A percentile compares a stretch with the other conserved stretches of the same genome.
phyloP scores from a whole-genome alignment of 2,113 vertebrate species.

The Perca flavescens region DNA sequence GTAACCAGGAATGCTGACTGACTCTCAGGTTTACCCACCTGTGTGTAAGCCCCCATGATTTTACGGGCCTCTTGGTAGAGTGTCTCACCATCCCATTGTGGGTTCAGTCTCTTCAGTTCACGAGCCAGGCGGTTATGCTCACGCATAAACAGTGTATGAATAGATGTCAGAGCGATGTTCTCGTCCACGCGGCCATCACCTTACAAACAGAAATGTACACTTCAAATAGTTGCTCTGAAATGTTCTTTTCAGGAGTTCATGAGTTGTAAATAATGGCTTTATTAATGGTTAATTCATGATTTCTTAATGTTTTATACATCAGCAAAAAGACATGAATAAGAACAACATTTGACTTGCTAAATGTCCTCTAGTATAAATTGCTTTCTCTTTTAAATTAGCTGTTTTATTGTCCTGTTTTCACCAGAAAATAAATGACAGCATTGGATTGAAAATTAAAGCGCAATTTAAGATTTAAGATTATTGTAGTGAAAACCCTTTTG shows the following conservation, averaged over 20 bases:
- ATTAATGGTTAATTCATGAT: not conserved
- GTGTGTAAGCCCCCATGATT: constrained; percentile 84
- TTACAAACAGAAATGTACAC: constrained; percentile 42
- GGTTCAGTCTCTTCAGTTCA: constrained; percentile 77
- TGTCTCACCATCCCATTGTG: constrained; percentile 81
- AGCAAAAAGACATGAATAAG: not conserved
- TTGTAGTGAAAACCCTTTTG: not conserved
- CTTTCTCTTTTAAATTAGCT: not conserved
- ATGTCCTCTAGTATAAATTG: not conserved
- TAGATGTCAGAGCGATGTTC: constrained; percentile 80
- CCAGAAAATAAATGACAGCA: too few relatives aligned
- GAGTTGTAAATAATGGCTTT: not conserved
- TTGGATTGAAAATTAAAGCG: too few relatives aligned
- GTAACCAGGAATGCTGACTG: not conserved
- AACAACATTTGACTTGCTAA: not conserved
- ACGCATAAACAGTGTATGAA: constrained; percentile 85
- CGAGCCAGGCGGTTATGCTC: constrained; percentile 87
- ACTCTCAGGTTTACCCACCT: constrained; percentile 69
- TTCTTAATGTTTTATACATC: not conserved
- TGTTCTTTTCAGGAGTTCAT: not conserved
- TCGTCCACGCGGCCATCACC: constrained; percentile 83
- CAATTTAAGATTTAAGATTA: too few relatives aligned
- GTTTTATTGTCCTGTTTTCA: not conserved
- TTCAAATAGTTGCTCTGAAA: not conserved
- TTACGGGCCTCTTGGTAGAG: constrained; percentile 86